These are phyloP conservation scores for Plagiodera versicolora DNA, from an alignment of 2,888 invertebrate genomes.

Conservation along the genomic window DNA sequence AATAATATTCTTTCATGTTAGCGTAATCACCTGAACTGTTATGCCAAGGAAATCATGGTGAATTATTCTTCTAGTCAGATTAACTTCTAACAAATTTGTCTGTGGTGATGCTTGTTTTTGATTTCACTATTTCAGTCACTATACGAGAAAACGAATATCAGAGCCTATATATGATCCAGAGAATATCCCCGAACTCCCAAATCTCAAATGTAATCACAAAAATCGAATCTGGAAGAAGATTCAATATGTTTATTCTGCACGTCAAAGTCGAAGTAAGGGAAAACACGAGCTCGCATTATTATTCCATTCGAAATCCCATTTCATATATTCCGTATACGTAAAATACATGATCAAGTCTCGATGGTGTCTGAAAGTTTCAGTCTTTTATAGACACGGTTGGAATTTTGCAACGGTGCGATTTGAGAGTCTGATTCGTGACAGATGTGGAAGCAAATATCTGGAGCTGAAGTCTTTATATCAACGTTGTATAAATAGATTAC, in stretches of 20 bases:
- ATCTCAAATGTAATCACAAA: conserved; percentile 30
- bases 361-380: background rate
- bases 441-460: background rate
- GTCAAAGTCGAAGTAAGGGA: conserved; percentile 22
- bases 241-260: conserved; percentile 31
- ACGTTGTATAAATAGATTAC: too few species aligned
- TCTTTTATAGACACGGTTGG: background rate
- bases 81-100: too few species aligned
- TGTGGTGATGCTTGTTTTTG: too few species aligned
- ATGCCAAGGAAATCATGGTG: too few species aligned
- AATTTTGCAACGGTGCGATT: background rate
- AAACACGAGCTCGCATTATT: conserved; percentile 34
- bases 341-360: background rate
- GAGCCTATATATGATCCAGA: background rate
- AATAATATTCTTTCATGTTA: too few species aligned
- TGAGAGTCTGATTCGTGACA: background rate
- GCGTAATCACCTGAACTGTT: too few species aligned
- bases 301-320: conserved; percentile 30
- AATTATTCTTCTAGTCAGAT: too few species aligned
- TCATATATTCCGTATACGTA: background rate
- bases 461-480: too few species aligned
- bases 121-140: background rate
- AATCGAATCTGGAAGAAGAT: conserved; percentile 23
- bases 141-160: background rate
- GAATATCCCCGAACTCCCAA: conserved; percentile 16